Percentiles rank a stretch among this genome's conserved stretches.
phyloP scores from a whole-genome alignment of 2,113 vertebrate genomes.

The Gymnarchus niloticus region DNA sequence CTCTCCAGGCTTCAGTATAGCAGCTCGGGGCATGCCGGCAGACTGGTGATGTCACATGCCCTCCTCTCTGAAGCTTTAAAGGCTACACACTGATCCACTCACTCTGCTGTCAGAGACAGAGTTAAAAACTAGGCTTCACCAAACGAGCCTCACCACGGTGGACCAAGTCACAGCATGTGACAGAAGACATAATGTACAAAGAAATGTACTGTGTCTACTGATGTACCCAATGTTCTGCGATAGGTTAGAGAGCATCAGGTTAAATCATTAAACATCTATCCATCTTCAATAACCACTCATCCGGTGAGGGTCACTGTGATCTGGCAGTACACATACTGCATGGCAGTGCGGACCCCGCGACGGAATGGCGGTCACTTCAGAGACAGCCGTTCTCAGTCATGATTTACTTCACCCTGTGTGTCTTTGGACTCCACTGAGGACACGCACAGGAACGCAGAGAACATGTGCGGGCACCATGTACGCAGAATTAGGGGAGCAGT shows the following conservation, averaged over 20 bases:
- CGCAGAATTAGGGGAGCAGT: background rate
- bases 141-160: background rate
- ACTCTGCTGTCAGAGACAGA: background rate
- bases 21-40: background rate
- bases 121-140: background rate
- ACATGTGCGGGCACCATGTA: background rate
- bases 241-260: background rate
- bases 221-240: too few relatives aligned
- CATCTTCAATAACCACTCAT: conserved; percentile 7
- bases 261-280: background rate
- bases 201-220: background rate
- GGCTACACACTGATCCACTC: background rate
- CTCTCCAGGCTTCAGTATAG: background rate
- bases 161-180: background rate
- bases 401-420: background rate
- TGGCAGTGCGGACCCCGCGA: background rate
- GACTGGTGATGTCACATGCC: background rate
- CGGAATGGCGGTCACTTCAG: background rate
- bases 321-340: background rate
- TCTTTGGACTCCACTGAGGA: background rate
- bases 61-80: background rate
- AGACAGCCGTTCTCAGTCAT: background rate
- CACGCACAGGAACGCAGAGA: background rate
- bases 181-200: background rate
- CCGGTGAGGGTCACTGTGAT: background rate